Conservation (phyloP, 1,140 invertebrate species). For the Leptinotarsa texana region DNA sequence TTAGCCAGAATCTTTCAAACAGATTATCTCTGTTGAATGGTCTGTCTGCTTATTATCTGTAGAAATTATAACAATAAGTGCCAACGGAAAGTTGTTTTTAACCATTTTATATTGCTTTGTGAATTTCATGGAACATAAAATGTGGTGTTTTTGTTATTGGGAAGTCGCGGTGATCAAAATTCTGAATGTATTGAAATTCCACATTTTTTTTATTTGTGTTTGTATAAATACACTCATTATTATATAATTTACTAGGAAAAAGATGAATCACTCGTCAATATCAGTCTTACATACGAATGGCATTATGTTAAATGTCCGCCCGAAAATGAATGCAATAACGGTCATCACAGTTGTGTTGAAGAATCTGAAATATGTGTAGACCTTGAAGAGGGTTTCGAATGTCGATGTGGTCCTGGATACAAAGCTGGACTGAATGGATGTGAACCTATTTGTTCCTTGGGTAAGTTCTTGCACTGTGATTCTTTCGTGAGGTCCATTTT, state of each 20-base stretch:
- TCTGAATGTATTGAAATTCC: too few species aligned
- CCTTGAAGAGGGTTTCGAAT: conserved; percentile 72
- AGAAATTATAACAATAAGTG: too few species aligned
- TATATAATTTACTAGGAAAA: not conserved
- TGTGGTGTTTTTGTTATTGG: too few species aligned
- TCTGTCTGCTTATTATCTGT: too few species aligned
- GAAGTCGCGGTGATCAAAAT: too few species aligned
- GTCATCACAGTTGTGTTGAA: conserved; percentile 86
- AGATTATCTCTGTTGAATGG: too few species aligned
- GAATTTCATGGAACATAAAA: too few species aligned
- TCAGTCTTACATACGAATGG: conserved; percentile 61
- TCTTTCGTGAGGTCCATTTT: too few species aligned
- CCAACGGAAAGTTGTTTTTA: too few species aligned
- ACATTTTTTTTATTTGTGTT: not conserved
- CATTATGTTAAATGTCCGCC: conserved; percentile 85
- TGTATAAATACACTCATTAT: too few species aligned
- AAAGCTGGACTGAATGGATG: conserved; percentile 65
- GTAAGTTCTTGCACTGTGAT: conserved; percentile 30
- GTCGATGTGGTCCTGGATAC: conserved; percentile 84
- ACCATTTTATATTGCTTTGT: too few species aligned
- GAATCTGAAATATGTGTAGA: conserved; percentile 85
- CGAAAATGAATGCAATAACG: conserved; percentile 92
- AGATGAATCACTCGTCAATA: not conserved
- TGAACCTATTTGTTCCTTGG: conserved; percentile 80
- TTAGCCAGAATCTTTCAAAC: too few species aligned